phyloP scores from a whole-genome alignment of 2,113 vertebrate genomes.

The Cebus imitator region DNA sequence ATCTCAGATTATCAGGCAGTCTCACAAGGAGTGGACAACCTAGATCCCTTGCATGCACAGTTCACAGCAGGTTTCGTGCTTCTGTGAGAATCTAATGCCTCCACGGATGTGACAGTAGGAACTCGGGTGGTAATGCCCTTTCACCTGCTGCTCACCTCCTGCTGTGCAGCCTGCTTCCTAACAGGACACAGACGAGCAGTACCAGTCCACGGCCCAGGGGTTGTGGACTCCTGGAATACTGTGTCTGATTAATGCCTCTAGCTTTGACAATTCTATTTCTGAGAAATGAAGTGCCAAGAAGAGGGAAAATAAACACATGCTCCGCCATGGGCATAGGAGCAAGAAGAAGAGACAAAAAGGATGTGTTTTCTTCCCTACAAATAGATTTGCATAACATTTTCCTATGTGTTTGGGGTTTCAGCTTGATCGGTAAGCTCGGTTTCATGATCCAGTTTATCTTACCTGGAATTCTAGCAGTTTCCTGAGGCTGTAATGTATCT shows the following conservation, averaged over 20 bases:
- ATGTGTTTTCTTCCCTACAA: not conserved
- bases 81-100: too few species aligned
- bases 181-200: too few species aligned
- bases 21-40: too few species aligned
- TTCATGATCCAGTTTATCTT: not conserved
- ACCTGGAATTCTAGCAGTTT: not conserved
- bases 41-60: too few species aligned
- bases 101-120: too few species aligned
- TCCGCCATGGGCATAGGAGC: fast-evolving
- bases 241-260: not conserved
- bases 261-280: not conserved
- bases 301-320: not conserved
- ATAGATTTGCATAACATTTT: not conserved
- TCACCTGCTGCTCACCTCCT: too few species aligned
- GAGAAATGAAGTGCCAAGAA: not conserved
- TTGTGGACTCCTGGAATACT: not conserved
- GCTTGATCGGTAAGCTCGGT: not conserved
- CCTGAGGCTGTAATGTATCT: not conserved
- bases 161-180: too few species aligned
- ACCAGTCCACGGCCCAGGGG: too few species aligned
- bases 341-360: not conserved
- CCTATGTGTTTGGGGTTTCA: not conserved
- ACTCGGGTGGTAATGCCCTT: too few species aligned
- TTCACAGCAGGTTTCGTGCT: too few species aligned
- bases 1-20: too few species aligned